These are phyloP conservation scores for Pseudolaguvia tuberculata DNA, from an alignment of 2,113 vertebrate genomes.

Conservation along the genomic window DNA sequence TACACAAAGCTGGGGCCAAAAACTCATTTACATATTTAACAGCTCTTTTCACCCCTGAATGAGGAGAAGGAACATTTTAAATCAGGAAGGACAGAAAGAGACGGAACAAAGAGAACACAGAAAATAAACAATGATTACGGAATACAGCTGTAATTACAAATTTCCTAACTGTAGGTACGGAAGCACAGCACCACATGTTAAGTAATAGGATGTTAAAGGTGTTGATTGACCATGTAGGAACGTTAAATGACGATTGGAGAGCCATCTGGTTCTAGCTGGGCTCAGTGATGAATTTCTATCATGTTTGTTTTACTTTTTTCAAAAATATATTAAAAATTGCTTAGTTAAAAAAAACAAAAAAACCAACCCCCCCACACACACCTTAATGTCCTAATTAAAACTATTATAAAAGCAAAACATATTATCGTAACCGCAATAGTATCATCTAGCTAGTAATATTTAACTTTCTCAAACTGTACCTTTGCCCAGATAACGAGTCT, in stretches of 20 bases:
- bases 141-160: background rate
- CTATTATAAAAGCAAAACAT: no score
- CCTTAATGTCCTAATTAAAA: no score
- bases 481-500: constrained; percentile 94
- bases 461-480: constrained; percentile 62
- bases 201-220: background rate
- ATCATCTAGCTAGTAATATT: background rate
- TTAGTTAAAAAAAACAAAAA: no score
- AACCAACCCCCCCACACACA: no score
- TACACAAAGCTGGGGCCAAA: constrained; percentile 93
- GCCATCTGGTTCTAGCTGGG: no score
- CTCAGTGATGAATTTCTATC: no score
- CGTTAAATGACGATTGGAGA: no score
- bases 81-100: constrained; percentile 27
- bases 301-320: no score
- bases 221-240: no score
- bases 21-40: constrained; percentile 98
- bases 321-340: no score
- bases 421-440: no score
- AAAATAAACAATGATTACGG: background rate
- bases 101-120: background rate
- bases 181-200: background rate
- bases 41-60: constrained; percentile 93
- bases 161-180: background rate
- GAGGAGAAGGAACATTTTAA: constrained; percentile 41